Evolutionary conservation across 2,888 invertebrate species (phyloP).

Genomic region (Macrophya alboannulata): DNA sequence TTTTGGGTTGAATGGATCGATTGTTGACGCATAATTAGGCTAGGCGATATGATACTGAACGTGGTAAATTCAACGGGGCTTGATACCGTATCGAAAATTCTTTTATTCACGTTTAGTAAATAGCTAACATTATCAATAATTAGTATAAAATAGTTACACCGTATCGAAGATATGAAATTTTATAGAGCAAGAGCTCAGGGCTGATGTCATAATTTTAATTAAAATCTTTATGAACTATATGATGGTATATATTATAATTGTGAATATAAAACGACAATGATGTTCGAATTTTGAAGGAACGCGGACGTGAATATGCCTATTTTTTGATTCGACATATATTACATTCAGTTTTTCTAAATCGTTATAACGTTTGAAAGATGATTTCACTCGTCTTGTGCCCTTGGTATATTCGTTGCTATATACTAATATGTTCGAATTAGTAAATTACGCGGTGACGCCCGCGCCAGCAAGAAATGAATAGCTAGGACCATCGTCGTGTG

Average conservation of each 20-base stretch:
- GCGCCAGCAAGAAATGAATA: neutral
- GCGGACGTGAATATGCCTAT: neutral
- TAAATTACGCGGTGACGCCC: slow-evolving; percentile 3
- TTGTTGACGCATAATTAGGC: slow-evolving; percentile 35
- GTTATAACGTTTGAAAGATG: neutral
- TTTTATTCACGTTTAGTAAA: neutral
- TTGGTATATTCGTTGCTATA: neutral
- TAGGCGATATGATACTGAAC: slow-evolving; percentile 16
- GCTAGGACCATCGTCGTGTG: neutral
- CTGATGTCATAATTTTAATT: too few species aligned
- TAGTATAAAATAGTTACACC: neutral
- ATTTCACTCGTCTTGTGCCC: neutral
- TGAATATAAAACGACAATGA: too few species aligned
- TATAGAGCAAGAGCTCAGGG: too few species aligned
- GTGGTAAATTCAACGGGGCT: neutral
- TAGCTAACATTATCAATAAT: neutral
- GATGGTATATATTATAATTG: too few species aligned
- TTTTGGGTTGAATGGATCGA: slow-evolving; percentile 36
- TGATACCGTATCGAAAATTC: neutral
- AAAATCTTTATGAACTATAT: too few species aligned
- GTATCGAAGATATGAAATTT: neutral
- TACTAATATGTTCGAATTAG: neutral
- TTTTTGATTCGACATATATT: neutral
- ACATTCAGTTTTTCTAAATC: neutral
- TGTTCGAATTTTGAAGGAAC: neutral